These are phyloP conservation scores for Philotrypesis tridentata DNA, from an alignment of 1,140 invertebrate species.

Conservation along the genomic window DNA sequence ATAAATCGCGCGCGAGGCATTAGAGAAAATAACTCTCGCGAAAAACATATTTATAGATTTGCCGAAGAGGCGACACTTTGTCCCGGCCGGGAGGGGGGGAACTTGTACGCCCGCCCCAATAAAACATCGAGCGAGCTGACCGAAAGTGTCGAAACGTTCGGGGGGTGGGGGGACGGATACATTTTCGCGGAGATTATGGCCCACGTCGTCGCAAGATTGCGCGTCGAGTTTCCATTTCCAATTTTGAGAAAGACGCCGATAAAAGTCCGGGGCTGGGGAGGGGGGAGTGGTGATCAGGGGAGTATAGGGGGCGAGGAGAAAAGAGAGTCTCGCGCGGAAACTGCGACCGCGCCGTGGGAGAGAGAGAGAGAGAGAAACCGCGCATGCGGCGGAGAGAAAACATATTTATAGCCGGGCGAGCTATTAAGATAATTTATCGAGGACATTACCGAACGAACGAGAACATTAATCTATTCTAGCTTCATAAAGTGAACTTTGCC, in stretches of 20 bases:
- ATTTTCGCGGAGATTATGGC: slow-evolving; percentile 41
- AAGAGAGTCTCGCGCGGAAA: slow-evolving; percentile 36
- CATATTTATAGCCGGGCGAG: slow-evolving; percentile 71
- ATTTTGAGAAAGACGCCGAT: slow-evolving; percentile 45
- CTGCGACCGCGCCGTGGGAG: slow-evolving; percentile 45
- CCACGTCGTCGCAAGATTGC: slow-evolving; percentile 45
- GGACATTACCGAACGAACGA: slow-evolving; percentile 72
- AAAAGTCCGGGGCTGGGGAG: slow-evolving; percentile 47
- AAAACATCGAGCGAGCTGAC: slow-evolving; percentile 49
- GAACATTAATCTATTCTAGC: slow-evolving; percentile 73
- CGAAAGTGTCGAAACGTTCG: slow-evolving; percentile 38
- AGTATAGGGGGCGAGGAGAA: no score
- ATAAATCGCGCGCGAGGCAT: neutral
- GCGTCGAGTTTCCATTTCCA: slow-evolving; percentile 47
- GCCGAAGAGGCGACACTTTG: neutral
- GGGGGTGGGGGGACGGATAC: slow-evolving; percentile 34
- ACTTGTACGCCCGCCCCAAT: no score
- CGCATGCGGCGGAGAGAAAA: slow-evolving; percentile 62
- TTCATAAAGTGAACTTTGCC: slow-evolving; percentile 72
- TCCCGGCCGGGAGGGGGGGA: no score
- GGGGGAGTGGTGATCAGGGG: no score
- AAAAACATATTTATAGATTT: slow-evolving; percentile 47
- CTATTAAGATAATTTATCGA: slow-evolving; percentile 73
- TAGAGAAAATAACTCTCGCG: neutral
- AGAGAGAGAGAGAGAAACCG: slow-evolving; percentile 60